phyloP scores from a whole-genome alignment of 2,888 invertebrate species.

The Chesias legatella region DNA sequence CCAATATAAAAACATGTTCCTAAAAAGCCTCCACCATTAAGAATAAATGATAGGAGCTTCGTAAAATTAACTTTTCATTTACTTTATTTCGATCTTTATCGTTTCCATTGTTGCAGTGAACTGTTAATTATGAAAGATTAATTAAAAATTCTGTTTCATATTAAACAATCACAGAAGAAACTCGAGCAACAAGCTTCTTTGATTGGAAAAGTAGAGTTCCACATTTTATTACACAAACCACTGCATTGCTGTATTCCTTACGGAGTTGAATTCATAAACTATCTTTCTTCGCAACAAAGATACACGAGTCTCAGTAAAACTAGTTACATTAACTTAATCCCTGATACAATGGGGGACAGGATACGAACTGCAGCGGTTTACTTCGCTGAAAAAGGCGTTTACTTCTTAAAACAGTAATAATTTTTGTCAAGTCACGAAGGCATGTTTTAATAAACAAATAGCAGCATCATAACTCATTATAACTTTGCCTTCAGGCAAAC shows the following conservation, averaged over 20 bases:
- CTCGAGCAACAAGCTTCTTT: conserved; percentile 10
- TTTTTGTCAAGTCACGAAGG: conserved; percentile 46
- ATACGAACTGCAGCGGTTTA: conserved; percentile 10
- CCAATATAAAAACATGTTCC: too few species aligned
- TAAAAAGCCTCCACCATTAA: too few species aligned
- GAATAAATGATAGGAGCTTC: too few species aligned
- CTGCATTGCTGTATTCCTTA: conserved; percentile 21
- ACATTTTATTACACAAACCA: conserved; percentile 16
- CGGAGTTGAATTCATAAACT: conserved; percentile 21
- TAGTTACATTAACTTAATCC: conserved; percentile 20
- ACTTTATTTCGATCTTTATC: too few species aligned
- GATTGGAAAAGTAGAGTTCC: conserved; percentile 11
- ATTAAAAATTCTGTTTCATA: too few species aligned
- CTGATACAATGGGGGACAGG: conserved; percentile 1
- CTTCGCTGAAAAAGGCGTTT: conserved; percentile 5
- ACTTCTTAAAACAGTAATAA: conserved; percentile 33
- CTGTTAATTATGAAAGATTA: too few species aligned
- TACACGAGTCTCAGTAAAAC: conserved; percentile 20
- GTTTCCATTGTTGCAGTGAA: too few species aligned
- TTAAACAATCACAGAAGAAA: too few species aligned
- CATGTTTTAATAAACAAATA: conserved; percentile 39
- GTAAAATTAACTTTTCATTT: too few species aligned
- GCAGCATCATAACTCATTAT: conserved; percentile 52
- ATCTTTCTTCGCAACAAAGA: conserved; percentile 22
- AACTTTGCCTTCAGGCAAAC: conserved; percentile 45